phyloP scores from a whole-genome alignment of 2,797 vertebrate species.

The Chaetodon trifasciatus region DNA sequence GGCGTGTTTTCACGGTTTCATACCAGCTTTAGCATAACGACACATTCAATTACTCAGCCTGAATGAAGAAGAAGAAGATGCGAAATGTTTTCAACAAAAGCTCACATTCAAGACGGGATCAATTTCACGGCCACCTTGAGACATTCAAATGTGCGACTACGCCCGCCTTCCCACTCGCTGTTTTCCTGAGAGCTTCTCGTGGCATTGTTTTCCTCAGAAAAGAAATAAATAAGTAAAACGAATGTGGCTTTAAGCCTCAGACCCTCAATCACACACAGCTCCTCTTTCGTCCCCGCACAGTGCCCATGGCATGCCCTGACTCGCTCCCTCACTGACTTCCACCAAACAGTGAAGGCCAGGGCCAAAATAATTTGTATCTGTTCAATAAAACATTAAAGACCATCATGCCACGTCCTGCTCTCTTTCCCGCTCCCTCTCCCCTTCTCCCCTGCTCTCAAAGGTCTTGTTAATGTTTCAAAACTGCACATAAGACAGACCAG shows the following conservation, averaged over 20 bases:
- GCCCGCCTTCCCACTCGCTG: constrained; percentile 6
- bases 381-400: constrained; percentile 90
- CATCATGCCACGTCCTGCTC: constrained; percentile 84
- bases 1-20: not conserved
- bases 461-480: constrained; percentile 92
- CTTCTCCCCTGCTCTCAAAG: constrained; percentile 83
- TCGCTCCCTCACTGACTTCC: constrained; percentile 80
- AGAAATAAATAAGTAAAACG: constrained; percentile 62
- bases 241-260: constrained; percentile 71
- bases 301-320: constrained; percentile 81
- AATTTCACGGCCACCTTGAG: constrained; percentile 14
- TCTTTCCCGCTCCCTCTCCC: constrained; percentile 61
- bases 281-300: constrained; percentile 71
- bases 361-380: constrained; percentile 91
- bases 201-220: constrained; percentile 61
- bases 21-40: not conserved
- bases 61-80: not conserved
- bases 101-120: constrained; percentile 5
- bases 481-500: constrained; percentile 88
- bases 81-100: not conserved
- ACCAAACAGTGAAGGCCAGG: constrained; percentile 83
- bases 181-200: constrained; percentile 35
- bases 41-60: not conserved
- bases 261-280: constrained; percentile 69
- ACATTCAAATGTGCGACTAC: constrained; percentile 14